Conservation (phyloP, 1,140 invertebrate species). For the Episyrphus balteatus region DNA sequence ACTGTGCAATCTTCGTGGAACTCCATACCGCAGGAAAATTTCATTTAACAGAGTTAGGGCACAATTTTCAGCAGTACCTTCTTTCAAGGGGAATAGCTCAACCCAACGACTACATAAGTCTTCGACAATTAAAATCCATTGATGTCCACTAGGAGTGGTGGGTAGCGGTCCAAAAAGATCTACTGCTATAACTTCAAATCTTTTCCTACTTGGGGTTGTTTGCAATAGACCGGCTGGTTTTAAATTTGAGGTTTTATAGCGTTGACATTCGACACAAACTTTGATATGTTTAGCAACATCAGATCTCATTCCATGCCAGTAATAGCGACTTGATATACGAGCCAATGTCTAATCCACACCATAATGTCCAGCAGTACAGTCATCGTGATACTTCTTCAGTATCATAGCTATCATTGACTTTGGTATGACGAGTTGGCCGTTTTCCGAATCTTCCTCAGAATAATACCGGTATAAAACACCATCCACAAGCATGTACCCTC, state of each 20-base stretch:
- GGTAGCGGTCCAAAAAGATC: slow-evolving; percentile 28
- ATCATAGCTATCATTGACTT: slow-evolving; percentile 4
- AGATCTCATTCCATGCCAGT: slow-evolving; percentile 19
- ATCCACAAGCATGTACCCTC: slow-evolving; percentile 8
- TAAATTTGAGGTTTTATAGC: slow-evolving; percentile 15
- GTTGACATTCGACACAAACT: background rate
- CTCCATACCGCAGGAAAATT: slow-evolving; percentile 30
- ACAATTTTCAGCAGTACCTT: slow-evolving; percentile 24
- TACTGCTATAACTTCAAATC: slow-evolving; percentile 21
- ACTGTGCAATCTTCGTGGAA: slow-evolving; percentile 21
- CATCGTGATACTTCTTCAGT: slow-evolving; percentile 15
- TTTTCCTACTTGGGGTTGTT: slow-evolving; percentile 6
- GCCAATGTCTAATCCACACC: slow-evolving; percentile 16
- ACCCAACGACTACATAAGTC: slow-evolving; percentile 16
- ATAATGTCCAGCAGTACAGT: slow-evolving; percentile 18
- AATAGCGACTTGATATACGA: slow-evolving; percentile 14
- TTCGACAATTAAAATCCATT: slow-evolving; percentile 27
- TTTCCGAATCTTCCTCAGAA: slow-evolving; percentile 8
- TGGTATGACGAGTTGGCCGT: slow-evolving; percentile 13
- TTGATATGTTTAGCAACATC: background rate
- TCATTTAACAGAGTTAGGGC: slow-evolving; percentile 23
- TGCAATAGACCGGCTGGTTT: slow-evolving; percentile 21
- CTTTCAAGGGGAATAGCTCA: slow-evolving; percentile 20
- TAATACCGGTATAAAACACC: slow-evolving; percentile 5
- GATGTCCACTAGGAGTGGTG: slow-evolving; percentile 4